These are phyloP conservation scores for Pogona vitticeps DNA, from an alignment of 2,113 vertebrate genomes.

Conservation along the genomic window DNA sequence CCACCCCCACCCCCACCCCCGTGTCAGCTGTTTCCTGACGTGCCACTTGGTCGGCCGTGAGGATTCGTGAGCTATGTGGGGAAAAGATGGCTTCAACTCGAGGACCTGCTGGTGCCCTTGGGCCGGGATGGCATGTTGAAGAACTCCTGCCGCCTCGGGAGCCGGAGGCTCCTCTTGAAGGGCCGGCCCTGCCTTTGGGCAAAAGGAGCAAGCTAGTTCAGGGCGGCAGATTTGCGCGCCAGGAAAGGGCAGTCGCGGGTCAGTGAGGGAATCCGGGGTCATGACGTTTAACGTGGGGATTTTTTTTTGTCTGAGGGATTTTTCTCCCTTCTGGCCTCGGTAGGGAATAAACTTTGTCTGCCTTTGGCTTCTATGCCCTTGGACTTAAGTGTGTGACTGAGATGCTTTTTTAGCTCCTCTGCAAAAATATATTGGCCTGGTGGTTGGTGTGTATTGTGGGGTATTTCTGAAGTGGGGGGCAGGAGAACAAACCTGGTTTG, in stretches of 20 bases:
- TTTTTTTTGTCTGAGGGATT: background rate
- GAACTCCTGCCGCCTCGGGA: background rate
- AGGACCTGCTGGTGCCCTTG: background rate
- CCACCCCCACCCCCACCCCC: background rate
- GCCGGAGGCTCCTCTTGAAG: background rate
- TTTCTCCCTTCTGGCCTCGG: background rate
- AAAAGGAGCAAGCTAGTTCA: background rate
- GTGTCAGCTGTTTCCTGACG: background rate
- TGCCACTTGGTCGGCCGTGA: background rate
- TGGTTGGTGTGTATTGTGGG: background rate
- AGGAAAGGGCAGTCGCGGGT: background rate
- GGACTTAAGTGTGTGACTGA: background rate
- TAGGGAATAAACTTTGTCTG: too few relatives aligned
- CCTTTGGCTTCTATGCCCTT: background rate
- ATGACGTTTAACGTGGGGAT: too few relatives aligned
- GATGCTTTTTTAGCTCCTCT: background rate
- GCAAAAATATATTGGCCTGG: background rate
- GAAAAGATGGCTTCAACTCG: background rate
- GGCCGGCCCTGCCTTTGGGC: background rate
- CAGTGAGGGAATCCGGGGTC: background rate
- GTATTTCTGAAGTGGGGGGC: background rate
- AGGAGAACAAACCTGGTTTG: background rate
- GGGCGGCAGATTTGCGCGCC: background rate
- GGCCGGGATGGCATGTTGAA: background rate
- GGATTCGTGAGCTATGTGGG: background rate